phyloP scores from a whole-genome alignment of 2,888 invertebrate species.

The Hyalella azteca region DNA sequence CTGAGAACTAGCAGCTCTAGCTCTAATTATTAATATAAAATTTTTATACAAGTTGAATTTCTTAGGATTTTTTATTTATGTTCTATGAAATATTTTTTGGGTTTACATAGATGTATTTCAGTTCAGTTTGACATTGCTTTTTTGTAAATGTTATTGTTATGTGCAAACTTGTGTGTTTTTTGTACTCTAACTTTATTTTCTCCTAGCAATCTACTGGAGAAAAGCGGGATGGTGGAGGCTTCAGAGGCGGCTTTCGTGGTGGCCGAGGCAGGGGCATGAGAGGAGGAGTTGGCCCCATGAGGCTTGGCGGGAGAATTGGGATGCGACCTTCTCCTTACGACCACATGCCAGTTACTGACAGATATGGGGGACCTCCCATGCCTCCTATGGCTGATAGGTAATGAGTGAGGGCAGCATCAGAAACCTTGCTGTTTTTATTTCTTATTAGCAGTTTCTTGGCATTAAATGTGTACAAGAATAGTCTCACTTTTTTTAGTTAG shows the following conservation, averaged over 20 bases:
- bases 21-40: too few species aligned
- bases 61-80: too few species aligned
- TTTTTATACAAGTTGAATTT: too few species aligned
- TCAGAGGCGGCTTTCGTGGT: slow-evolving; percentile 54
- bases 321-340: slow-evolving; percentile 61
- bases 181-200: too few species aligned
- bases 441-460: not conserved
- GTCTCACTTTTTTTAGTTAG: not conserved
- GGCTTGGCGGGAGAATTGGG: slow-evolving; percentile 65
- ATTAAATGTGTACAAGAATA: not conserved
- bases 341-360: slow-evolving; percentile 59
- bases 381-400: slow-evolving; percentile 35
- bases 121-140: too few species aligned
- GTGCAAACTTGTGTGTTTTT: too few species aligned
- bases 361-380: slow-evolving; percentile 60
- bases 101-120: too few species aligned
- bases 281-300: slow-evolving; percentile 56
- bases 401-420: not conserved
- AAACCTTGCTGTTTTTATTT: too few species aligned
- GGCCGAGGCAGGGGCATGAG: slow-evolving; percentile 50
- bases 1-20: too few species aligned
- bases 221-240: slow-evolving; percentile 59
- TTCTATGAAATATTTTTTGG: too few species aligned
- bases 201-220: slow-evolving; percentile 61
- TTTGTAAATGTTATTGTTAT: too few species aligned